Conservation (phyloP, 2,113 vertebrate species). For the Vanacampus margaritifer region DNA sequence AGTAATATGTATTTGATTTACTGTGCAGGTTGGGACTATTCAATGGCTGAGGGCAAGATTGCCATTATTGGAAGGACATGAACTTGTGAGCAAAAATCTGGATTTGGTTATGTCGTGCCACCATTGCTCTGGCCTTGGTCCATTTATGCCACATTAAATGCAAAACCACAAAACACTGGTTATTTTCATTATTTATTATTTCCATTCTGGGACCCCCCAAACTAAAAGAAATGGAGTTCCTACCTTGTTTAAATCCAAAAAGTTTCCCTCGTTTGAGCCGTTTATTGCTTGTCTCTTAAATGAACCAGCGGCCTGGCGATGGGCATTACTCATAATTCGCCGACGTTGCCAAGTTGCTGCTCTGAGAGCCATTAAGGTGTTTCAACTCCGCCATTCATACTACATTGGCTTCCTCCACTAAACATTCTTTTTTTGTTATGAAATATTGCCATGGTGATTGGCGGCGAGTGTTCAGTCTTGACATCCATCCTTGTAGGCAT, state of each 20-base stretch:
- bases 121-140: slow-evolving; percentile 22
- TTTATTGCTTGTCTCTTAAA: slow-evolving; percentile 71
- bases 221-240: slow-evolving; percentile 48
- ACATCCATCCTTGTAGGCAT: slow-evolving; percentile 30
- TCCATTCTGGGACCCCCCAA: slow-evolving; percentile 42
- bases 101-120: slow-evolving; percentile 30
- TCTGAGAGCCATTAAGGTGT: slow-evolving; percentile 70
- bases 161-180: slow-evolving; percentile 35
- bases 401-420: slow-evolving; percentile 48
- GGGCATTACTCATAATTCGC: slow-evolving; percentile 72
- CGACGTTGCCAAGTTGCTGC: slow-evolving; percentile 66
- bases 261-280: slow-evolving; percentile 47
- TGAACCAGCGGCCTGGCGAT: slow-evolving; percentile 65
- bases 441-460: slow-evolving; percentile 50
- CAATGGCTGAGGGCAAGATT: slow-evolving; percentile 12
- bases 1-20: too few species aligned
- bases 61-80: slow-evolving; percentile 38
- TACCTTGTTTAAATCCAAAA: slow-evolving; percentile 51
- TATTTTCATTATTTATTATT: slow-evolving; percentile 68
- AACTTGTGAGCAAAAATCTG: slow-evolving; percentile 51
- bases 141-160: slow-evolving; percentile 28
- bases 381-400: slow-evolving; percentile 74
- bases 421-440: slow-evolving; percentile 30
- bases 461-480: slow-evolving; percentile 36
- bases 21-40: slow-evolving; percentile 10